Evolutionary conservation across 2,113 vertebrate genomes (phyloP), one percentile per base, ranked within the genome.

Genomic region (Parus major): DNA sequence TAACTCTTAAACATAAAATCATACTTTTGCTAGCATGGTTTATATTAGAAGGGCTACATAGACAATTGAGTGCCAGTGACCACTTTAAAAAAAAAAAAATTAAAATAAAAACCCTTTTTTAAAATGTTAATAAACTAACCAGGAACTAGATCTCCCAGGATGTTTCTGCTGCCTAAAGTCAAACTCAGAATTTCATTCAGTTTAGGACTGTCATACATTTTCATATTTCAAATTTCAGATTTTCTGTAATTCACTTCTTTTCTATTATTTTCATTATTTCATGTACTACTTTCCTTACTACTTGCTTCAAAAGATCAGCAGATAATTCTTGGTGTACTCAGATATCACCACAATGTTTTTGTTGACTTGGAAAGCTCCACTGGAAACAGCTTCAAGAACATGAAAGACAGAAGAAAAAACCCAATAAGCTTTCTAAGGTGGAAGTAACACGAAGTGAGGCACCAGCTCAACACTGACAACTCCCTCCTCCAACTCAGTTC

Each of bases 51-150:
- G 15, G 35, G 20, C 24, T 72, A 46, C 47, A 64, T 16, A 56
- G 50, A 55, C 13, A 70, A 33, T 0, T 64, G 15, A 93, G 17
- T 44, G 49, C 16, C 13, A 63, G 27, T 33, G 12, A 56, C 7
- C 4, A 56, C 4, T 7, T 49, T 15, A 1, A 8, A 35, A 17
- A 2, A 1, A 8, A 35, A 17, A 42, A 14, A 79, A 52, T 28
- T 56, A 42, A 56, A 80, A 66, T 28, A 50, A 64, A 35, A 1
- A 2, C 2, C 21, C 2, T 11, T 21, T 80, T 36, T 68, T 64
- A 57, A 36, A 17, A 35, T 28, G 12, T 39, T 84, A 77, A 53
- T 12, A 61, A 81, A 77, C 21, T 60, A 86, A 71, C 4, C 5
- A 27, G 28, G 35, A 92, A 60, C 15, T 39, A 59, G 13, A 60